Evolutionary conservation across 2,888 invertebrate species (phyloP), one percentile per base, ranked within the genome.

Genomic region (Saturnia pavonia): DNA sequence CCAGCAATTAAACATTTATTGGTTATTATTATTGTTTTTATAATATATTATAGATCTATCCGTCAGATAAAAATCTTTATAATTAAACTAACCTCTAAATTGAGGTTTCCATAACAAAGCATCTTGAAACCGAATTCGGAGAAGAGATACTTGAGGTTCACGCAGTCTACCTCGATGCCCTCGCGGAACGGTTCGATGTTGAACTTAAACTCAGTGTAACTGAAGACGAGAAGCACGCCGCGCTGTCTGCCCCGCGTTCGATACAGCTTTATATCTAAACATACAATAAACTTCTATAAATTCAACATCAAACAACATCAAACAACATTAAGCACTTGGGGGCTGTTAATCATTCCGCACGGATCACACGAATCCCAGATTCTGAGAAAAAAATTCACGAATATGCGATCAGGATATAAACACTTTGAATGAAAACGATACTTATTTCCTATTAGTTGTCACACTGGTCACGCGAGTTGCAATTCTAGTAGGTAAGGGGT

Each of bases 141-240:
- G 82, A 96, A 96, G n/a, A 96, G 85, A 68, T 94, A 86, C 76
- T 94, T 91, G 71, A 96, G 87, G 76, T 95, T 94, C 69, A 88
- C 80, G 77, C 94, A 92, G 88, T 96, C 96, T 6, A 91, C 87
- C 72, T 95, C 90, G n/a, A 95, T 96, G 45, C 96, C 96, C 60
- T 85, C 82, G 48, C 96, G 93, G 76, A 84, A 82, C 48, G 79
- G 72, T 74, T 90, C 90, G 7, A 89, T 81, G 54, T 85, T 77
- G 76, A 90, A 77, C 22, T 81, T 75, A 85, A 96, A 96, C 72
- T 94, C 85, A 43, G 94, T 92, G 81, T 95, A 96, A 79, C 95
- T 96, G 74, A 96, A 95, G 80, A 96, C 91, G 27, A 96, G 88
- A 34, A 95, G 88, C 54, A 95, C 89, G 34, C 96, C 96, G 72